These are phyloP conservation scores for Stictocephala bisonia DNA, from an alignment of 2,888 invertebrate species.

Conservation along the genomic window DNA sequence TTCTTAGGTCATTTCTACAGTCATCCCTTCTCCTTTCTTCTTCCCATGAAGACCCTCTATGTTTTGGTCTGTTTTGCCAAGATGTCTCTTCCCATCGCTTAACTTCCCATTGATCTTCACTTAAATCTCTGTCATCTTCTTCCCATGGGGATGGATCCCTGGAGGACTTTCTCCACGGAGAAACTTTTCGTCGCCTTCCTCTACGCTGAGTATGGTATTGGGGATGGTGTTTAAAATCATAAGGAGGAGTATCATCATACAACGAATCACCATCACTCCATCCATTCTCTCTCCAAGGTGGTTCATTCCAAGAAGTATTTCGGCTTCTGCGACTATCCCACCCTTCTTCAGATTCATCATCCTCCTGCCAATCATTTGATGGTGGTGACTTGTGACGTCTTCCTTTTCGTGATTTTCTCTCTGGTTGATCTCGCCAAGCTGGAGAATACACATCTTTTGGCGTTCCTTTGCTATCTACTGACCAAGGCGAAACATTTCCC, in stretches of 20 bases:
- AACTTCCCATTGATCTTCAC: conserved; percentile 56
- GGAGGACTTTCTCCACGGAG: conserved; percentile 71
- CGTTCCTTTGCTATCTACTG: conserved; percentile 56
- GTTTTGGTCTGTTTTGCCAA: conserved; percentile 67
- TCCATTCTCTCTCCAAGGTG: conserved; percentile 60
- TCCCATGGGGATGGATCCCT: conserved; percentile 86
- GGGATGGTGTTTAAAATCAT: conserved; percentile 48
- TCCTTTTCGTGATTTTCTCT: conserved; percentile 59
- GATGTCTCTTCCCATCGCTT: conserved; percentile 59
- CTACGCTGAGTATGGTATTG: conserved; percentile 53
- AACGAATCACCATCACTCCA: conserved; percentile 62
- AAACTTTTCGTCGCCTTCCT: conserved; percentile 61
- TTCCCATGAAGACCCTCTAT: conserved; percentile 68
- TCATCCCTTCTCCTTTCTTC: conserved; percentile 65
- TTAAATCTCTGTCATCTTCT: conserved; percentile 69
- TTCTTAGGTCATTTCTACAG: conserved; percentile 64
- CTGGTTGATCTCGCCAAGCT: conserved; percentile 51
- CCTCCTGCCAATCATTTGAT: conserved; percentile 59
- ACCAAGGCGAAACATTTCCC: conserved; percentile 57
- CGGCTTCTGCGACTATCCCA: conserved; percentile 58
- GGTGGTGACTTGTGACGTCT: conserved; percentile 54
- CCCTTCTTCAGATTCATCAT: conserved; percentile 61
- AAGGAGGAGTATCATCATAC: conserved; percentile 59
- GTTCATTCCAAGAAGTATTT: conserved; percentile 58
- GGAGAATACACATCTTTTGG: conserved; percentile 53